Evolutionary conservation across 2,113 vertebrate genomes (phyloP).

Genomic region (Myiozetetes cayanensis): DNA sequence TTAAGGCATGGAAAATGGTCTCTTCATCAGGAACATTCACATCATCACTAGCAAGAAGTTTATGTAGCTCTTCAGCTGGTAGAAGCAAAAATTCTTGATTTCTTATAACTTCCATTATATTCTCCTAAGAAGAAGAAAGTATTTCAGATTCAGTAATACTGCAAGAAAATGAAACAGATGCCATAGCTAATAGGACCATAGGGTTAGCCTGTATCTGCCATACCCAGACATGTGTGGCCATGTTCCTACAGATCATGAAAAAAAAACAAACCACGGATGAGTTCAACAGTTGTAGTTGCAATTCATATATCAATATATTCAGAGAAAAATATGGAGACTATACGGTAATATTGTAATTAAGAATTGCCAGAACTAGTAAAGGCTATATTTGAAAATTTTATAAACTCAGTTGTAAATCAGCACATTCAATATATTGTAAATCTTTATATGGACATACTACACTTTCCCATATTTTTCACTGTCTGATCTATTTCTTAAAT

Average conservation of each 20-base stretch:
- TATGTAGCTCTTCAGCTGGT: conserved; percentile 79
- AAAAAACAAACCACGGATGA: neutral
- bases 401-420: neutral
- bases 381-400: neutral
- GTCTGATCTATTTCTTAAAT: neutral
- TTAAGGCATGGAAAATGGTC: conserved; percentile 81
- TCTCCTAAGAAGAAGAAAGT: conserved; percentile 68
- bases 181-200: conserved; percentile 12
- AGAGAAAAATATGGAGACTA: conserved; percentile 13
- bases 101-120: conserved; percentile 84
- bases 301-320: conserved; percentile 28
- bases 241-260: neutral
- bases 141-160: conserved; percentile 41
- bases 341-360: neutral
- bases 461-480: neutral
- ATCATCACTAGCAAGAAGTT: conserved; percentile 81
- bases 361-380: neutral
- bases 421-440: neutral
- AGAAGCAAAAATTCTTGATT: conserved; percentile 84
- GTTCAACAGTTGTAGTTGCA: conserved; percentile 36
- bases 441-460: neutral
- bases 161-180: neutral
- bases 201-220: conserved; percentile 23
- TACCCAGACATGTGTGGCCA: neutral
- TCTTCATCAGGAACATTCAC: conserved; percentile 84